A percentile compares a stretch with the other conserved stretches of the same genome.
phyloP scores from a whole-genome alignment of 2,113 vertebrate genomes.

The Chitala chitala region DNA sequence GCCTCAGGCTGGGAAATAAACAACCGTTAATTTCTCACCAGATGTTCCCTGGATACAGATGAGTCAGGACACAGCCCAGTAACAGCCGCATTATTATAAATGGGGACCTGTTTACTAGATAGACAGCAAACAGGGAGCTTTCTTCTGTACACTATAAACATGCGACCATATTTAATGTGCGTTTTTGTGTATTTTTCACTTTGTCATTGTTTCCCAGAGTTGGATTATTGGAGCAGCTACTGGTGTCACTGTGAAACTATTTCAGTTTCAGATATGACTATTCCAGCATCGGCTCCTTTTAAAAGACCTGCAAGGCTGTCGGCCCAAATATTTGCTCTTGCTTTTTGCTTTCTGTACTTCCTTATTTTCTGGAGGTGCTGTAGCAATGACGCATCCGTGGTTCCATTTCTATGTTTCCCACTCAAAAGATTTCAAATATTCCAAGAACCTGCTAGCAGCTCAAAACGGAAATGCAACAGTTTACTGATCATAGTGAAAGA shows the following conservation, averaged over 20 bases:
- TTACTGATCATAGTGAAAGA: background rate
- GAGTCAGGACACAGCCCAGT: constrained; percentile 8
- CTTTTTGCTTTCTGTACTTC: background rate
- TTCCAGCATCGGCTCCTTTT: background rate
- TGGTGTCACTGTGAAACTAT: background rate
- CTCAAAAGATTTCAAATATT: background rate
- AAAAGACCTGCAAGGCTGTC: too few species aligned
- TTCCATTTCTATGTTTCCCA: background rate
- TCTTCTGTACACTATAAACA: constrained; percentile 6
- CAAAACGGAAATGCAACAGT: background rate
- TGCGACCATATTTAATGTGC: background rate
- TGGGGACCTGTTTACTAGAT: constrained; percentile 4
- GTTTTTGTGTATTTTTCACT: background rate
- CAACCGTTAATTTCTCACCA: constrained; percentile 5
- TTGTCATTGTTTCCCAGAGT: background rate
- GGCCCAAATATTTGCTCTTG: background rate
- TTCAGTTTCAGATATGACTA: background rate
- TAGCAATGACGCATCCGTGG: background rate
- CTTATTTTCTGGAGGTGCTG: background rate
- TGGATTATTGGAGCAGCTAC: background rate
- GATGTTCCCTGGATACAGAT: constrained; percentile 2
- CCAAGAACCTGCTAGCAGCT: background rate
- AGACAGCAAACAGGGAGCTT: background rate
- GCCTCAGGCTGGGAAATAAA: constrained; percentile 16
- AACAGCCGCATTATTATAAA: constrained; percentile 8